phyloP scores from a whole-genome alignment of 1,140 invertebrate species.

The Drosophila oshimai region DNA sequence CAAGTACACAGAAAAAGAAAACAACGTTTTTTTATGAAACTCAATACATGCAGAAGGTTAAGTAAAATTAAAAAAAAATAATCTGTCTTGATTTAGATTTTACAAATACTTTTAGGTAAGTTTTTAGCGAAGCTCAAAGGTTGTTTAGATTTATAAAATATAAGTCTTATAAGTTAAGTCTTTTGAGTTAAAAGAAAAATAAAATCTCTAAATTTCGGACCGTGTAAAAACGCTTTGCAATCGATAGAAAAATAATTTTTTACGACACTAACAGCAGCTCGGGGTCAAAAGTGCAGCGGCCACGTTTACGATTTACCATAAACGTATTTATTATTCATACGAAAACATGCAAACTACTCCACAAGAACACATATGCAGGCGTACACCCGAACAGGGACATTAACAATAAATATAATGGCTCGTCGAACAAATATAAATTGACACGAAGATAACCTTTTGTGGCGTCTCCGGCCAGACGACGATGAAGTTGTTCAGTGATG shows the following conservation, averaged over 20 bases:
- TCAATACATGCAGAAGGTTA: too few relatives aligned
- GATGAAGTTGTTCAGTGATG: slow-evolving; percentile 35
- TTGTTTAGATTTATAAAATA: too few relatives aligned
- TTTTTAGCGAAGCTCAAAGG: too few relatives aligned
- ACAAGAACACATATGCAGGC: slow-evolving; percentile 15
- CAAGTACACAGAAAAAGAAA: neutral
- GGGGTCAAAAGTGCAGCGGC: slow-evolving; percentile 46
- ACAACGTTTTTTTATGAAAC: too few relatives aligned
- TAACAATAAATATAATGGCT: slow-evolving; percentile 59
- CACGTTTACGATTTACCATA: slow-evolving; percentile 50
- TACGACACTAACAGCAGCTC: slow-evolving; percentile 15
- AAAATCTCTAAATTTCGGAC: neutral
- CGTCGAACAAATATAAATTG: slow-evolving; percentile 59
- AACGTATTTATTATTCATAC: slow-evolving; percentile 55
- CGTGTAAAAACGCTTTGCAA: slow-evolving; percentile 8
- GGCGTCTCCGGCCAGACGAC: slow-evolving; percentile 41
- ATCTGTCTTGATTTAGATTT: too few relatives aligned
- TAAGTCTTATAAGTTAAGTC: too few relatives aligned
- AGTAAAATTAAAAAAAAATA: too few relatives aligned
- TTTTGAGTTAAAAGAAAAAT: too few relatives aligned
- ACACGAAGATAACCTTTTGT: slow-evolving; percentile 53
- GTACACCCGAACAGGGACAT: slow-evolving; percentile 16
- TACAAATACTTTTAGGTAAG: too few relatives aligned
- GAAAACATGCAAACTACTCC: slow-evolving; percentile 46
- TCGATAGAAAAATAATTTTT: slow-evolving; percentile 38